These are phyloP conservation scores for Scleropages formosus DNA, from an alignment of 2,797 vertebrate species.

Conservation along the genomic window DNA sequence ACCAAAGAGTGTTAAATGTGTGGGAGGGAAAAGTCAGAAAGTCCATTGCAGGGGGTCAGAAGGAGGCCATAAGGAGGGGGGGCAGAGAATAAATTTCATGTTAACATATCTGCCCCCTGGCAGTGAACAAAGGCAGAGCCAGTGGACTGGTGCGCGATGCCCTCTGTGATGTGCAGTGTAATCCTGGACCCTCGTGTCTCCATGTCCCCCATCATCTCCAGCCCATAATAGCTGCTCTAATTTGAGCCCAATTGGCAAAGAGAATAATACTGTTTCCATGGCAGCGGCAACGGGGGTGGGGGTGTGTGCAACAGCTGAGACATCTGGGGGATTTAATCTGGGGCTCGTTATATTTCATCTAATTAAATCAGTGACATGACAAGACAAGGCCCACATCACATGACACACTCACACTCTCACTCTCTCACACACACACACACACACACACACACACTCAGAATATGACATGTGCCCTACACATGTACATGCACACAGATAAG, in stretches of 20 bases:
- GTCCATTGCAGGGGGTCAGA: neutral
- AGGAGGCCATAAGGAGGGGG: neutral
- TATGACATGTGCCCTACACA: neutral
- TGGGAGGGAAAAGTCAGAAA: slow-evolving; percentile 35
- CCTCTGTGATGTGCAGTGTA: slow-evolving; percentile 38
- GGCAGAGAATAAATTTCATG: slow-evolving; percentile 41
- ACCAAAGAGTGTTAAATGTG: slow-evolving; percentile 48
- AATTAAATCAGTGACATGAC: slow-evolving; percentile 77
- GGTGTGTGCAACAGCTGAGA: slow-evolving; percentile 65
- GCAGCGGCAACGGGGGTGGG: slow-evolving; percentile 58
- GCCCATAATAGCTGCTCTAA: slow-evolving; percentile 82
- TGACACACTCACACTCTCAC: slow-evolving; percentile 25
- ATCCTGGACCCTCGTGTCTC: slow-evolving; percentile 29
- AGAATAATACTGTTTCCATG: slow-evolving; percentile 72
- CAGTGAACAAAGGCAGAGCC: slow-evolving; percentile 34
- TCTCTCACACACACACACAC: slow-evolving; percentile 18
- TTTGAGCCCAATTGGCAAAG: slow-evolving; percentile 75
- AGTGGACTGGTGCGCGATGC: slow-evolving; percentile 27
- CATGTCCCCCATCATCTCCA: slow-evolving; percentile 64
- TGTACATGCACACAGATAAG: neutral
- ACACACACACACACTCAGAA: neutral
- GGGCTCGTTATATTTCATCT: slow-evolving; percentile 77
- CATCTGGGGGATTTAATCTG: slow-evolving; percentile 80
- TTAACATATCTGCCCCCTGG: slow-evolving; percentile 28
- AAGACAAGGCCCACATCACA: slow-evolving; percentile 43